Percentiles rank a stretch among this genome's conserved stretches.
Evolutionary conservation across 1,140 invertebrate genomes (phyloP).

Genomic region (Dendroctonus ponderosae): DNA sequence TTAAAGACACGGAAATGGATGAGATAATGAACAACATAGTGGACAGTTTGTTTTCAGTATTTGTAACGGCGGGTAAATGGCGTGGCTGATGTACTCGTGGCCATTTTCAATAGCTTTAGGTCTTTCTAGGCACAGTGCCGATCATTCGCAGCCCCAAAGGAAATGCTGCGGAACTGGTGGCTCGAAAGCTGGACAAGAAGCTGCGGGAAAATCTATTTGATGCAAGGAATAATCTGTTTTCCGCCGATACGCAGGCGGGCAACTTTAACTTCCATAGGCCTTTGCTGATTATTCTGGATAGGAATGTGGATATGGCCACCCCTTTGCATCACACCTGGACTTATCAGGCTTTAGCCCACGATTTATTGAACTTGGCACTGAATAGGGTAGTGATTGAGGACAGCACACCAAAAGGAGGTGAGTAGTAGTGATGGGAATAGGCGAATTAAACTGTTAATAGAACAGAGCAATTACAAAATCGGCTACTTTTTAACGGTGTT

Average conservation of each 20-base stretch:
- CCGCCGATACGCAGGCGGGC: slow-evolving; percentile 76
- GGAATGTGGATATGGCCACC: slow-evolving; percentile 96
- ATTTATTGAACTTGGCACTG: slow-evolving; percentile 87
- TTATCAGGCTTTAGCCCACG: slow-evolving; percentile 95
- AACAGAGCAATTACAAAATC: too few relatives aligned
- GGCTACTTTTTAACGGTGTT: too few relatives aligned
- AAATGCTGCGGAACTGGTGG: slow-evolving; percentile 98
- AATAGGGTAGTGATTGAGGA: slow-evolving; percentile 86
- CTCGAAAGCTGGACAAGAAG: slow-evolving; percentile 96
- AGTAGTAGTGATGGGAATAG: too few relatives aligned
- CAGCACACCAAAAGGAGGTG: slow-evolving; percentile 50
- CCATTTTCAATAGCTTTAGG: background rate
- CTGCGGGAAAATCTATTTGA: slow-evolving; percentile 95
- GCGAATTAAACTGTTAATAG: too few relatives aligned
- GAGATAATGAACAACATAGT: slow-evolving; percentile 91
- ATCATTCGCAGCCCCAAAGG: slow-evolving; percentile 93
- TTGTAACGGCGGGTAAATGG: slow-evolving; percentile 81
- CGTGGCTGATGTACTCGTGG: background rate
- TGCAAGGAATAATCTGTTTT: slow-evolving; percentile 93
- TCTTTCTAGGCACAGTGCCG: slow-evolving; percentile 76
- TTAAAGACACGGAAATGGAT: slow-evolving; percentile 96
- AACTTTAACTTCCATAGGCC: slow-evolving; percentile 89
- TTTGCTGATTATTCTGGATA: slow-evolving; percentile 88
- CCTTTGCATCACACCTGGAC: slow-evolving; percentile 99
- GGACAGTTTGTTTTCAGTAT: slow-evolving; percentile 95